Conservation (phyloP, 2,797 vertebrate genomes). For the Neosalanx taihuensis region DNA sequence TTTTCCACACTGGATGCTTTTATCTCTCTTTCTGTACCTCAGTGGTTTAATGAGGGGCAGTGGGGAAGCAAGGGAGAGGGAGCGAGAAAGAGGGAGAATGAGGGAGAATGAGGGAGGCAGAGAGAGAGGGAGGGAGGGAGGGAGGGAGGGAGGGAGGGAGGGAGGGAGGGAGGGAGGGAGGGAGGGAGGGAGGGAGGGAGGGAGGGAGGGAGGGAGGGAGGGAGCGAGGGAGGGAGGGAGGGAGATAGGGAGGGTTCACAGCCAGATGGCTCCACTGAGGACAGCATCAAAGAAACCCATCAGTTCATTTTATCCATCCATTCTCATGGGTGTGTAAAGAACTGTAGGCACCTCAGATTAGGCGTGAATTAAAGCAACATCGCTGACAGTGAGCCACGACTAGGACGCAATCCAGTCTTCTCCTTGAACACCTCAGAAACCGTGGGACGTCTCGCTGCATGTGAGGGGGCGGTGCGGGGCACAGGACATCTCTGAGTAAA, state of each 20-base stretch:
- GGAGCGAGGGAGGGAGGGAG: slow-evolving; percentile 3
- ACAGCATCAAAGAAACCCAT: slow-evolving; percentile 60
- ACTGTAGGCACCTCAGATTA: background rate
- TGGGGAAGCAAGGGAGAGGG: background rate
- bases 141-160: slow-evolving; percentile 6
- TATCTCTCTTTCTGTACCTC: slow-evolving; percentile 53
- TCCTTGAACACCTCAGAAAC: slow-evolving; percentile 31
- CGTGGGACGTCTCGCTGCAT: slow-evolving; percentile 41
- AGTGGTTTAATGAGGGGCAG: slow-evolving; percentile 63
- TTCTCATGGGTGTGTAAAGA: background rate
- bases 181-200: background rate
- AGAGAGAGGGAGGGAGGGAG: slow-evolving; percentile 12
- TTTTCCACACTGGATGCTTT: slow-evolving; percentile 58
- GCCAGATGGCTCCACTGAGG: slow-evolving; percentile 42
- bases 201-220: background rate
- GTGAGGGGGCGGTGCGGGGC: slow-evolving; percentile 32
- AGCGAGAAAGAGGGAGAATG: background rate
- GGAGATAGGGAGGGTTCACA: slow-evolving; percentile 35
- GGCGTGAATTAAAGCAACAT: background rate
- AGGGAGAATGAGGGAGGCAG: background rate
- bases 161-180: slow-evolving; percentile 2
- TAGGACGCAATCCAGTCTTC: background rate
- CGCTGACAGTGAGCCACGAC: background rate
- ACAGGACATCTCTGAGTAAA: slow-evolving; percentile 36
- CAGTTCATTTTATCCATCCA: slow-evolving; percentile 52